Evolutionary conservation across 2,113 vertebrate genomes (phyloP).

Genomic region (Macroglossus sobrinus): DNA sequence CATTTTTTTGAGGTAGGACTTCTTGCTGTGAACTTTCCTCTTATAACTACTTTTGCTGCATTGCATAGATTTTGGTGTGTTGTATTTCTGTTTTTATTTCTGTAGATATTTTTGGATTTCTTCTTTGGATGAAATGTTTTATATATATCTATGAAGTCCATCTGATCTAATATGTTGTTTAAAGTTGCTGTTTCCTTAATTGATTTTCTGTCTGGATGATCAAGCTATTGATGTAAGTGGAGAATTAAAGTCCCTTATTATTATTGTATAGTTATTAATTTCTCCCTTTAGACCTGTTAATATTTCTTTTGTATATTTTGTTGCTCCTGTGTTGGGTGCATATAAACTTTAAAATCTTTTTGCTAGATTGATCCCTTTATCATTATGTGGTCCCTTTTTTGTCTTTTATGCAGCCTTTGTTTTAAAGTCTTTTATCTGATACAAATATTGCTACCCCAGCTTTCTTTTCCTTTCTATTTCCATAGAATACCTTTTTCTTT

Average conservation of each 20-base stretch:
- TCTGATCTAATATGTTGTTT: not conserved
- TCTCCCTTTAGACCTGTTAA: not conserved
- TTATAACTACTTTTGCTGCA: not conserved
- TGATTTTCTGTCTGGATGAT: not conserved
- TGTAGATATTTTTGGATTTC: not conserved
- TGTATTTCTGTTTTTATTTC: not conserved
- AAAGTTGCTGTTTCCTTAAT: not conserved
- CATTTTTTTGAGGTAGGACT: not conserved
- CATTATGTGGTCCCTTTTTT: not conserved
- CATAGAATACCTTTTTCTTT: not conserved
- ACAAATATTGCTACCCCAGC: not conserved
- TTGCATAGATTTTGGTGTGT: not conserved
- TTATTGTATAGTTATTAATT: not conserved
- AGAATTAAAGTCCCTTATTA: not conserved
- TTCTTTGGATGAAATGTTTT: not conserved
- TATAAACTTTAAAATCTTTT: not conserved
- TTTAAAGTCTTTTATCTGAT: not conserved
- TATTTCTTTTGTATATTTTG: not conserved
- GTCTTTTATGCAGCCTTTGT: not conserved
- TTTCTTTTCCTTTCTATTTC: not conserved
- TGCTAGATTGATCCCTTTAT: not conserved
- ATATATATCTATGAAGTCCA: not conserved
- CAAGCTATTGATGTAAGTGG: not conserved
- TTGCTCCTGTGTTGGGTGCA: not conserved
- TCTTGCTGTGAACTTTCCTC: not conserved